These are phyloP conservation scores for Chrysodeixis includens DNA, from an alignment of 2,888 invertebrate genomes.

Conservation along the genomic window DNA sequence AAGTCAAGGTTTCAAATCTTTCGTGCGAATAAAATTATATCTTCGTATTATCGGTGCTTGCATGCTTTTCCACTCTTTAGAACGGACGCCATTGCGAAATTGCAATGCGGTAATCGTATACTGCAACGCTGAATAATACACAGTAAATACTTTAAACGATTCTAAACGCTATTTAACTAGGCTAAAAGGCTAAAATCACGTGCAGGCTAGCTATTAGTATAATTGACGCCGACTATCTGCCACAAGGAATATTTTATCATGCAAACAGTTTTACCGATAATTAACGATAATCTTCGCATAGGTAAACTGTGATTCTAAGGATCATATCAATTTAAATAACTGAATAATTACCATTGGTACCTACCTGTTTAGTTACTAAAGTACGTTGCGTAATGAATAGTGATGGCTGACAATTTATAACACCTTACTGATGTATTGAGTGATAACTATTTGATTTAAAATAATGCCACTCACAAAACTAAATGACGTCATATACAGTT, in stretches of 20 bases:
- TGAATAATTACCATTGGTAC: slow-evolving; percentile 20
- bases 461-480: slow-evolving; percentile 5
- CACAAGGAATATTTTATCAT: slow-evolving; percentile 39
- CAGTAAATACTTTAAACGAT: slow-evolving; percentile 14
- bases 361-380: slow-evolving; percentile 14
- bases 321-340: slow-evolving; percentile 21
- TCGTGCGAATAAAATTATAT: slow-evolving; percentile 17
- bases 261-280: slow-evolving; percentile 27
- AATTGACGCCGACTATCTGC: slow-evolving; percentile 32
- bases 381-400: slow-evolving; percentile 7
- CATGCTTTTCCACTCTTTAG: slow-evolving; percentile 38
- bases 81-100: slow-evolving; percentile 52
- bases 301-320: slow-evolving; percentile 11
- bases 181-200: slow-evolving; percentile 25
- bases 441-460: slow-evolving; percentile 11
- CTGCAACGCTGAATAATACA: slow-evolving; percentile 38
- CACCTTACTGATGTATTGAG: neutral
- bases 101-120: slow-evolving; percentile 51
- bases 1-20: slow-evolving; percentile 29
- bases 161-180: slow-evolving; percentile 9
- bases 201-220: slow-evolving; percentile 15
- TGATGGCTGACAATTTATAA: neutral
- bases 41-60: slow-evolving; percentile 21
- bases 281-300: slow-evolving; percentile 43
- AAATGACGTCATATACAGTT: slow-evolving; percentile 15